Evolutionary conservation across 2,113 vertebrate species (phyloP).

Genomic region (Pelobates fuscus): DNA sequence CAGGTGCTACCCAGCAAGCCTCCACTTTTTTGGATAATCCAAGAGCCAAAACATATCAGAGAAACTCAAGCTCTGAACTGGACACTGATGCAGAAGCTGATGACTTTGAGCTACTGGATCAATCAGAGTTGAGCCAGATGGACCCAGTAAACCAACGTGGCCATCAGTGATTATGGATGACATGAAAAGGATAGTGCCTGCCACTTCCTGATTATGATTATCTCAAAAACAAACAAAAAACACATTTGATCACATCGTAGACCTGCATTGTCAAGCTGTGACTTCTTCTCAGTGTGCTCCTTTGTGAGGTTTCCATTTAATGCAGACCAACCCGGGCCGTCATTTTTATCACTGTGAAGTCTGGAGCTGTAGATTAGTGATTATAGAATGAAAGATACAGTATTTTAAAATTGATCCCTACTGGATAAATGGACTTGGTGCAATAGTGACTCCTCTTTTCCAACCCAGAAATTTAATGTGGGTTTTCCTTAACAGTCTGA

Average conservation of each 20-base stretch:
- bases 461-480: no score
- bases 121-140: slow-evolving; percentile 92
- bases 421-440: slow-evolving; percentile 22
- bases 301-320: slow-evolving; percentile 33
- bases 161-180: slow-evolving; percentile 50
- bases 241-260: slow-evolving; percentile 11
- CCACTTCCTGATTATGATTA: neutral
- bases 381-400: slow-evolving; percentile 2
- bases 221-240: neutral
- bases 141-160: slow-evolving; percentile 79
- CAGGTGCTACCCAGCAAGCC: slow-evolving; percentile 69
- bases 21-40: slow-evolving; percentile 60
- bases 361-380: slow-evolving; percentile 30
- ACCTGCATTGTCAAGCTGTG: slow-evolving; percentile 27
- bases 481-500: neutral
- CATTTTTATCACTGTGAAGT: slow-evolving; percentile 35
- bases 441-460: slow-evolving; percentile 18
- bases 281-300: slow-evolving; percentile 21
- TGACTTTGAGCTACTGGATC: slow-evolving; percentile 98
- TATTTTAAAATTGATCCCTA: slow-evolving; percentile 19
- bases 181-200: neutral
- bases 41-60: slow-evolving; percentile 71
- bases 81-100: slow-evolving; percentile 93
- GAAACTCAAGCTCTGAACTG: slow-evolving; percentile 86
- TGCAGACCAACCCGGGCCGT: slow-evolving; percentile 3